phyloP scores from a whole-genome alignment of 2,888 invertebrate species.

The Ctenicera cuprea region DNA sequence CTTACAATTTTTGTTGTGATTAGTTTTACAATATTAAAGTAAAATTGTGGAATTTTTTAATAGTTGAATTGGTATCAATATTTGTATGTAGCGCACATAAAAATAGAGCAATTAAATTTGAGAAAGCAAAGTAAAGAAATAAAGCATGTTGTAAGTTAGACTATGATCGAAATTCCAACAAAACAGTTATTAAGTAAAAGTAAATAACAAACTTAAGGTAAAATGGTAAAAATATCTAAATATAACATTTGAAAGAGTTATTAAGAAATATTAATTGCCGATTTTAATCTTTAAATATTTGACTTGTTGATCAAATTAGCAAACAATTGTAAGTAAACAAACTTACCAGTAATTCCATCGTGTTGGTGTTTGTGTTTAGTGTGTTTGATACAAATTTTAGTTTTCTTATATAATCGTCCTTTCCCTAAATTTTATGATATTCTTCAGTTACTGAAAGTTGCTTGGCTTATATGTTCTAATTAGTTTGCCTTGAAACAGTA shows the following conservation, averaged over 20 bases:
- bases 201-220: too few species aligned
- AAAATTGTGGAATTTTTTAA: not conserved
- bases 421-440: conserved; percentile 17
- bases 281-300: not conserved
- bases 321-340: not conserved
- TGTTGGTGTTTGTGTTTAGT: conserved; percentile 11
- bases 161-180: too few species aligned
- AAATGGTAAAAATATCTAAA: too few species aligned
- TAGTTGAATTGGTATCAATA: too few species aligned
- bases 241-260: too few species aligned
- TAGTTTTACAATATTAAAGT: too few species aligned
- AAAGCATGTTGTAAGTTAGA: too few species aligned
- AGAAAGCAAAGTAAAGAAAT: too few species aligned
- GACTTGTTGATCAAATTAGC: not conserved
- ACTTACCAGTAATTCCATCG: conserved; percentile 27
- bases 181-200: too few species aligned
- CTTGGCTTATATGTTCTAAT: not conserved
- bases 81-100: too few species aligned
- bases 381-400: not conserved
- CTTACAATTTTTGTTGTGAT: not conserved
- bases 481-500: conserved; percentile 14
- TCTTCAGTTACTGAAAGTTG: conserved; percentile 12
- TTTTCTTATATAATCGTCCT: conserved; percentile 30
- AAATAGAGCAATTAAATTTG: too few species aligned
- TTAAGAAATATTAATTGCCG: too few species aligned